Percentiles rank a stretch among this genome's conserved stretches.
Conservation (phyloP, 2,113 vertebrate species). For the Pomatostomus ruficeps region DNA sequence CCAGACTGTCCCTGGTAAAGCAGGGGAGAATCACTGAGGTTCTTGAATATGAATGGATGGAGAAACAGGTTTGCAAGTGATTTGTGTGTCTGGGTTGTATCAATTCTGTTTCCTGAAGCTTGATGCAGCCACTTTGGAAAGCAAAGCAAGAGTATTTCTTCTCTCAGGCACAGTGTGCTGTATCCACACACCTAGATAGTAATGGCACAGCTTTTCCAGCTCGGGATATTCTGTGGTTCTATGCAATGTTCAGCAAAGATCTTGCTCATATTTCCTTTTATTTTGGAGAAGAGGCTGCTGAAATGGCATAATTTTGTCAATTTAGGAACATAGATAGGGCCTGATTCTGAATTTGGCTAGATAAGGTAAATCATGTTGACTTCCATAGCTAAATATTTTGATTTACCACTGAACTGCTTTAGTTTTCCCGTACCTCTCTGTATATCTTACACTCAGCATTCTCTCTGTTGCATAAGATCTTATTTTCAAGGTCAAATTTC, state of each 20-base stretch:
- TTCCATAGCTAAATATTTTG: neutral
- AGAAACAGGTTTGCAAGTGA: neutral
- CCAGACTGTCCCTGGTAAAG: neutral
- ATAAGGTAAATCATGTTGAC: neutral
- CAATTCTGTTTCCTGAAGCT: neutral
- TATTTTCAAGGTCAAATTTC: neutral
- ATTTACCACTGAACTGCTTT: neutral
- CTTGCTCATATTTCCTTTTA: rapidly evolving
- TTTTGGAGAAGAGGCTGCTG: neutral
- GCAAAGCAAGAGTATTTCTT: neutral
- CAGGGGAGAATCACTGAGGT: neutral
- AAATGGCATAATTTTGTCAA: neutral
- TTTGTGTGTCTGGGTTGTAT: slow-evolving; percentile 29
- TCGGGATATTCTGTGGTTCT: neutral
- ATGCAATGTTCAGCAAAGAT: neutral
- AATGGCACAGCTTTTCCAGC: neutral
- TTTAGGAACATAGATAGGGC: rapidly evolving
- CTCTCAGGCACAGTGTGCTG: neutral
- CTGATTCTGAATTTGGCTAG: neutral
- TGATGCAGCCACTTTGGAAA: neutral
- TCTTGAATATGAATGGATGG: neutral
- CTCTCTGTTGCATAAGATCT: neutral
- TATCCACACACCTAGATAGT: neutral
- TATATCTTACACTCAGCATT: neutral
- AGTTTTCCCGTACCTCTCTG: neutral